Conservation (phyloP, 2,113 vertebrate genomes). For the Oncorhynchus gorbuscha region DNA sequence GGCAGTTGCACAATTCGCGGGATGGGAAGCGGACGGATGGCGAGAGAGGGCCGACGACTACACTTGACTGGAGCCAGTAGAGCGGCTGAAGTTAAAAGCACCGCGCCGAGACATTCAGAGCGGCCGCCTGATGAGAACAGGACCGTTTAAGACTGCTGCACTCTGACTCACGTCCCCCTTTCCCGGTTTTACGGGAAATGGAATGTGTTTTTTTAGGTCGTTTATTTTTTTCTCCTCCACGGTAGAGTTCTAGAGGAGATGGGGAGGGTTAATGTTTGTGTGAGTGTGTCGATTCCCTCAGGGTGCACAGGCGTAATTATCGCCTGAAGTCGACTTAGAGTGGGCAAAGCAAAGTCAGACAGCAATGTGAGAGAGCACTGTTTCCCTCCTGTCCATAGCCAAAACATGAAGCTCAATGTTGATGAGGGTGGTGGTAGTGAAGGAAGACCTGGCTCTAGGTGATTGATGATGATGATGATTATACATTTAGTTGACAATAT, state of each 20-base stretch:
- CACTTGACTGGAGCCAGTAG: conserved; percentile 5
- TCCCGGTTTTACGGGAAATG: conserved; percentile 74
- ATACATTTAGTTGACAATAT: neutral
- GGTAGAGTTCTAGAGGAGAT: conserved; percentile 29
- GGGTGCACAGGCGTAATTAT: conserved; percentile 52
- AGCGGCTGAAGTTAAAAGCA: conserved; percentile 24
- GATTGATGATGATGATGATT: no score
- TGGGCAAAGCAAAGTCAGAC: conserved; percentile 12
- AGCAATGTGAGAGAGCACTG: conserved; percentile 18
- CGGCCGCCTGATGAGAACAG: conserved; percentile 45
- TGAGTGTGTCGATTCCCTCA: conserved; percentile 37
- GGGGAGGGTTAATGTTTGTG: conserved; percentile 50
- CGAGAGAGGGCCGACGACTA: conserved; percentile 1
- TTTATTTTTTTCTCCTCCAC: conserved; percentile 26
- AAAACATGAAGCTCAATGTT: neutral
- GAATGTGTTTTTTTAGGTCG: conserved; percentile 73
- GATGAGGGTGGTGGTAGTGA: neutral
- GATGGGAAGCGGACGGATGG: neutral
- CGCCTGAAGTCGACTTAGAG: conserved; percentile 41
- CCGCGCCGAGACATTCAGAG: conserved; percentile 40
- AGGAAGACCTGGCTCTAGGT: no score
- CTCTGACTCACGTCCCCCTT: conserved; percentile 71
- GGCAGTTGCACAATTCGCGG: conserved; percentile 17
- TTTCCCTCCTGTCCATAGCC: neutral
- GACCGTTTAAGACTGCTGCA: conserved; percentile 52